Evolutionary conservation across 2,888 invertebrate species (phyloP), one percentile per base, ranked within the genome.

Genomic region (Macropis europaea): DNA sequence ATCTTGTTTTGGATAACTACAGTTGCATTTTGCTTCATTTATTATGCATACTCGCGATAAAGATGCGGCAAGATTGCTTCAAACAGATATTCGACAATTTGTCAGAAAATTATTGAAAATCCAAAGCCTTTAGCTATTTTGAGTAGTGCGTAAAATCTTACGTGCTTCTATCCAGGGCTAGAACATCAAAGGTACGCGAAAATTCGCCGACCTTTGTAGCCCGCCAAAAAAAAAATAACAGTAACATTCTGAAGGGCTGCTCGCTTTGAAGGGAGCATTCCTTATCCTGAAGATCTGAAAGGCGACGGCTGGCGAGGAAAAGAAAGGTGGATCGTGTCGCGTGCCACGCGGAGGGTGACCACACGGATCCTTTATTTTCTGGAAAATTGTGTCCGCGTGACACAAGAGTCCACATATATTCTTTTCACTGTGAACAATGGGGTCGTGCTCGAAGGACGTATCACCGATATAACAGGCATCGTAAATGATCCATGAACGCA

Each of bases 401-500:
- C 75, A 68, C 60, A 43, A 62, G 62, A 22, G 50, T 72, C 74
- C 70, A 62, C 53, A 68, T 73, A n/a, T n/a, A 73, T 76, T 77
- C 62, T 76, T 81, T 81, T 80, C 70, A 66, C 64, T 34, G 13
- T 52, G 61, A 22, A 76, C 70, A 71, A 76, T 67, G 30, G 70
- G 64, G 50, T 66, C 61, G 61, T 64, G 61, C 38, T 43, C 66
- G 50, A 43, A 66, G 63, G 62, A 77, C 62, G 76, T 71, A 72
- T 77, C 74, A 73, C 68, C 52, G 56, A 54, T 63, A 70, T 64
- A 76, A 74, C 76, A 70, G 70, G 61, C 75, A 60, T 54, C 61
- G 73, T 80, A 84, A 85, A 84, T 82, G 82, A 81, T 67, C 78
- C 80, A 74, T 83, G 76, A 82, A 81, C 69, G 56, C 85, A 84